Conservation (phyloP, 1,140 invertebrate genomes). For the Acromyrmex charruanus region DNA sequence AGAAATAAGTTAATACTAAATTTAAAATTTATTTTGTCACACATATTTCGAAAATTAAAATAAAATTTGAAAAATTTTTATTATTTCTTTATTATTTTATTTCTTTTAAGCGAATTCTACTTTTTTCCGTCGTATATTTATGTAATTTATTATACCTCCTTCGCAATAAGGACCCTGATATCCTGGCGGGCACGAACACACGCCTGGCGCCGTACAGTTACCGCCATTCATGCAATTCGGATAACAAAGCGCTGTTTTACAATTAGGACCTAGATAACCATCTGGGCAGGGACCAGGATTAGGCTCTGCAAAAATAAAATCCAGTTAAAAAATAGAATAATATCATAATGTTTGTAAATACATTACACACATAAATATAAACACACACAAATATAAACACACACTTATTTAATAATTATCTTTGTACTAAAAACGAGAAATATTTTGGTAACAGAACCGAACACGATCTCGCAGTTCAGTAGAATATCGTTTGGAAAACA, state of each 20-base stretch:
- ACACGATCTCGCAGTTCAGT: neutral
- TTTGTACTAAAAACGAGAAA: slow-evolving; percentile 12
- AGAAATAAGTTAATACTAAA: neutral
- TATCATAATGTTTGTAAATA: neutral
- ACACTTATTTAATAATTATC: slow-evolving; percentile 5
- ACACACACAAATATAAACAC: neutral
- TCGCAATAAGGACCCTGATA: slow-evolving; percentile 97
- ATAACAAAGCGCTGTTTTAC: slow-evolving; percentile 95
- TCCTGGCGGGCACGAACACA: slow-evolving; percentile 94
- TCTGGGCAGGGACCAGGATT: slow-evolving; percentile 96
- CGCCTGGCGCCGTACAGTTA: slow-evolving; percentile 94
- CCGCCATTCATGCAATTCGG: slow-evolving; percentile 97
- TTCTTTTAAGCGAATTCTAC: neutral
- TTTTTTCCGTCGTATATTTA: neutral
- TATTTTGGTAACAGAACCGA: neutral
- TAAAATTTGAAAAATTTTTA: neutral
- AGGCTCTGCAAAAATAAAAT: slow-evolving; percentile 88
- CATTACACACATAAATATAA: neutral
- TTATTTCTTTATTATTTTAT: neutral
- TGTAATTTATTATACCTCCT: slow-evolving; percentile 87
- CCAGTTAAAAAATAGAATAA: slow-evolving; percentile 48
- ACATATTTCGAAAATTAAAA: neutral
- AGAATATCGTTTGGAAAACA: no score
- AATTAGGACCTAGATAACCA: slow-evolving; percentile 95
- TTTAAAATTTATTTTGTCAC: neutral